Conservation (phyloP, 2,113 vertebrate species). For the Lampris megalopsis region DNA sequence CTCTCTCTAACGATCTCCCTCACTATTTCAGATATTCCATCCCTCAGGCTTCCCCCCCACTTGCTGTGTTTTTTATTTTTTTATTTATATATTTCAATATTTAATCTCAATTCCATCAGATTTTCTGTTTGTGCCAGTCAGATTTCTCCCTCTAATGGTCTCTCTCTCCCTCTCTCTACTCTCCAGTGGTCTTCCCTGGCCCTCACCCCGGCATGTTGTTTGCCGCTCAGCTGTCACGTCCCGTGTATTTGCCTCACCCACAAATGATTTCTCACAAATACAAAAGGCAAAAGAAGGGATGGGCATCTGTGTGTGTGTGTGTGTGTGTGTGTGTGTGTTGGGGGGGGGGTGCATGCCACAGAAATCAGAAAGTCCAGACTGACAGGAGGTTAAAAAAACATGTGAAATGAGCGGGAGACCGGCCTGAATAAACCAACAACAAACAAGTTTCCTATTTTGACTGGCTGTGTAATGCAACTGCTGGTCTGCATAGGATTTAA, state of each 20-base stretch:
- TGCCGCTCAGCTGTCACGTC: slow-evolving; percentile 66
- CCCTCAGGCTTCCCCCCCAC: slow-evolving; percentile 57
- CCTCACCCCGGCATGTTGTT: slow-evolving; percentile 66
- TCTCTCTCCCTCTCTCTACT: slow-evolving; percentile 54
- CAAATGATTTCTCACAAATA: slow-evolving; percentile 62
- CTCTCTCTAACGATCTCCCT: slow-evolving; percentile 67
- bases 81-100: background rate
- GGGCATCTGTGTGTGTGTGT: too few relatives aligned
- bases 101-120: slow-evolving; percentile 59
- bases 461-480: slow-evolving; percentile 69
- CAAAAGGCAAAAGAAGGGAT: slow-evolving; percentile 21
- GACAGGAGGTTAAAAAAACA: slow-evolving; percentile 78
- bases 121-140: slow-evolving; percentile 70
- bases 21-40: slow-evolving; percentile 69
- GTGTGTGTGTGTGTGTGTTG: background rate
- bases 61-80: slow-evolving; percentile 9
- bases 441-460: slow-evolving; percentile 80
- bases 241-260: slow-evolving; percentile 61
- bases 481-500: slow-evolving; percentile 77
- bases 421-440: slow-evolving; percentile 74
- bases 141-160: slow-evolving; percentile 56
- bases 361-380: slow-evolving; percentile 52
- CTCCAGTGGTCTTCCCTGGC: slow-evolving; percentile 66
- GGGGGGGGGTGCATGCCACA: slow-evolving; percentile 24
- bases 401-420: slow-evolving; percentile 66